Percentiles rank a stretch among this genome's conserved stretches.
Conservation (phyloP, 2,113 vertebrate species). For the Nesogale talazaci region DNA sequence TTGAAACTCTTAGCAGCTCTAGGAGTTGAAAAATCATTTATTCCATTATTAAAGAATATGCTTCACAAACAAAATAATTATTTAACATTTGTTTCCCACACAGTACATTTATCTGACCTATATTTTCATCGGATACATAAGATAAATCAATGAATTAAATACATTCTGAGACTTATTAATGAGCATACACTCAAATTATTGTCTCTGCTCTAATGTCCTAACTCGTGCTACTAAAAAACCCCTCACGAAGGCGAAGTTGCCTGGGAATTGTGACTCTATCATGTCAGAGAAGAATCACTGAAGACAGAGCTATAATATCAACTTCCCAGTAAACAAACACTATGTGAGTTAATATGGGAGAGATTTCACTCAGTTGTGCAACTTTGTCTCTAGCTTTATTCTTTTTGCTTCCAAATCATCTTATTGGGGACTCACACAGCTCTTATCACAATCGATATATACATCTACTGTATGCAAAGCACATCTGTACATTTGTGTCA, state of each 20-base stretch:
- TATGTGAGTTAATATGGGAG: not conserved
- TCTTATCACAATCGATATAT: too few relatives aligned
- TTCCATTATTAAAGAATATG: not conserved
- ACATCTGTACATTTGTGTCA: too few relatives aligned
- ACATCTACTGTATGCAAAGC: too few relatives aligned
- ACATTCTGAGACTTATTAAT: not conserved
- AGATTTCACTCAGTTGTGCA: constrained; percentile 8
- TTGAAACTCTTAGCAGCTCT: not conserved
- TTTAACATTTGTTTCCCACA: not conserved
- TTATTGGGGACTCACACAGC: too few relatives aligned
- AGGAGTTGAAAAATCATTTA: not conserved
- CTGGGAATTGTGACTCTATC: not conserved
- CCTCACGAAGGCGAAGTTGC: not conserved
- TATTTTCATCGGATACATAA: not conserved
- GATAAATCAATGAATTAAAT: not conserved
- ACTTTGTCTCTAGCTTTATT: not conserved
- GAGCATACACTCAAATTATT: not conserved
- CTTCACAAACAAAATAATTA: not conserved
- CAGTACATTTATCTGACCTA: not conserved
- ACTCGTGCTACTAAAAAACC: not conserved
- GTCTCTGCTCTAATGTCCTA: not conserved
- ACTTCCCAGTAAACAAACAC: not conserved
- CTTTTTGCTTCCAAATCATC: too few relatives aligned
- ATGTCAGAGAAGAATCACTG: not conserved
- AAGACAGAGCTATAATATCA: not conserved